These are phyloP conservation scores for Xerus inauris DNA, from an alignment of 2,113 vertebrate genomes.

Conservation along the genomic window DNA sequence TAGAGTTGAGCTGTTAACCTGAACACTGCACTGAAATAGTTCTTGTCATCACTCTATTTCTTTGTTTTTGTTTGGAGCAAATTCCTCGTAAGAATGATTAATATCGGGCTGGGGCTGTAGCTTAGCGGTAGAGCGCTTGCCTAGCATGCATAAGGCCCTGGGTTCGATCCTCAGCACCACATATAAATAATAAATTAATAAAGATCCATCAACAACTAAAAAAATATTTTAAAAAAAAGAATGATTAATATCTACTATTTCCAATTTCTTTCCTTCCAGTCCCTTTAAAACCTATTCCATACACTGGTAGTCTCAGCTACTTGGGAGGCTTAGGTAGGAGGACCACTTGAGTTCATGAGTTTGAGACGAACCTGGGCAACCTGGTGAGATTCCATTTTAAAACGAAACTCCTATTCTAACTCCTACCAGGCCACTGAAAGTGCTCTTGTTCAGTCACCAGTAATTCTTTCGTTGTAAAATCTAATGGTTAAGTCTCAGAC, in stretches of 20 bases:
- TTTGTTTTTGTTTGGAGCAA: conserved; percentile 5
- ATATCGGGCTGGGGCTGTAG: no score
- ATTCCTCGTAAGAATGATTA: conserved; percentile 11
- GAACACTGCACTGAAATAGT: neutral
- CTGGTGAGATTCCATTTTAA: neutral
- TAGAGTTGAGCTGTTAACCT: neutral
- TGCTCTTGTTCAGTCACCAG: neutral
- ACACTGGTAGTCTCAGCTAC: neutral
- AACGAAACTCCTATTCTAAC: neutral
- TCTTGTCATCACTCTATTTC: neutral
- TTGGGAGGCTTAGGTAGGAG: neutral
- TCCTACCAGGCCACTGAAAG: neutral
- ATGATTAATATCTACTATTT: neutral
- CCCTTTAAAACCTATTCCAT: neutral
- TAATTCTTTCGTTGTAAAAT: neutral
- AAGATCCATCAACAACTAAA: no score
- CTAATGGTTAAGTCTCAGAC: neutral
- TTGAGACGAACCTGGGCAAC: neutral
- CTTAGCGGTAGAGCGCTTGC: no score
- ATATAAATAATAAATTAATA: no score
- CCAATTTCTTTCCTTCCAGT: neutral
- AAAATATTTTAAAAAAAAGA: no score
- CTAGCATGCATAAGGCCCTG: no score
- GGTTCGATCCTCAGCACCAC: no score
- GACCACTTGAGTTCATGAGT: neutral